phyloP scores from a whole-genome alignment of 2,888 invertebrate species.

The Lapara coniferarum region DNA sequence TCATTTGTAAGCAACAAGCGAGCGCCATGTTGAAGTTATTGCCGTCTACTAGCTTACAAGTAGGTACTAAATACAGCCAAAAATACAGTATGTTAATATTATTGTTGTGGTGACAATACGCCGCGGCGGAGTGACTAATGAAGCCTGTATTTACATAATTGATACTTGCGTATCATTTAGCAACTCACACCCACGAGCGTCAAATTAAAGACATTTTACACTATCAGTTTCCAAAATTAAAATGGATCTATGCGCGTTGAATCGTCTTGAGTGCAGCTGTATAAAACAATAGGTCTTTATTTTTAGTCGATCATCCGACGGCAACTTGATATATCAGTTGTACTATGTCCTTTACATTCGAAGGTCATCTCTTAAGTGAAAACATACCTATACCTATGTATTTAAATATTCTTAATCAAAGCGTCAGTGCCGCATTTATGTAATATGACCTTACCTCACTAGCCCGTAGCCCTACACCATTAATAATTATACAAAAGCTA shows the following conservation, averaged over 20 bases:
- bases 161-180: conserved; percentile 52
- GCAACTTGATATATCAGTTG: no score
- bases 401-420: no score
- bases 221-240: conserved; percentile 18
- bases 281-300: neutral
- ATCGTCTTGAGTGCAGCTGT: no score
- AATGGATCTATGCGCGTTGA: neutral
- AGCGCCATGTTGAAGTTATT: neutral
- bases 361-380: no score
- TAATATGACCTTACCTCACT: no score
- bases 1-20: conserved; percentile 11
- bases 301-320: no score
- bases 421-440: no score
- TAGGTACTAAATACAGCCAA: conserved; percentile 29
- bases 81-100: conserved; percentile 43
- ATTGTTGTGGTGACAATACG: conserved; percentile 45
- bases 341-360: no score
- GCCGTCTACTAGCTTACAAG: neutral
- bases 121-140: conserved; percentile 39
- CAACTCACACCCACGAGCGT: conserved; percentile 52
- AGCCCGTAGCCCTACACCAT: no score
- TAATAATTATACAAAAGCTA: no score
- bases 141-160: conserved; percentile 51
- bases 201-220: neutral
- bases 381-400: no score